Base-by-base conservation (phyloP, 1,140 invertebrate species). In the Latrodectus geometricus region DNA sequence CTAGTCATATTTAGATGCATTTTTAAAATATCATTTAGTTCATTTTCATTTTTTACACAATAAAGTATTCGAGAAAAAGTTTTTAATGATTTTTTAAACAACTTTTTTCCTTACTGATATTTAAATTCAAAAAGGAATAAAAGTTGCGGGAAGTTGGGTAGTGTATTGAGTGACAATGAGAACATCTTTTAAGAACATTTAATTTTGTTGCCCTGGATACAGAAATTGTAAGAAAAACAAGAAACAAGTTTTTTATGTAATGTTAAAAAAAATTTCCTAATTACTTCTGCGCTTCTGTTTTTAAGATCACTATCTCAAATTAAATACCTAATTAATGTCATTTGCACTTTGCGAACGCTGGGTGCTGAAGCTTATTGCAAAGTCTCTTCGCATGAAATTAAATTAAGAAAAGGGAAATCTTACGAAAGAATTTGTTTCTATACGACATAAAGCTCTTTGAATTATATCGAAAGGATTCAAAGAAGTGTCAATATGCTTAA, bases 301-400 rank as follows among this genome's bases (percentile, higher is more conserved):
- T n/a, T 73, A 49, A 21, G 49, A 73, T 73, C 21, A 15, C 23
- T 50, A 48, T 73, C 72, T 49, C 35, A 73, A 73, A 49, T 73
- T 73, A 73, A 73, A 49, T 73, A 73, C 21, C 72, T 73, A 73
- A 35, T 73, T 73, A 73, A 73, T 73, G 23, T 49, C 72, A 73
- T 73, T 49, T 73, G 49, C 72, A 49, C 23, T 17, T 20, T 50
- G 8, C 12, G 15, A 8, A 11, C 12, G 15, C 5, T 12, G 9
- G 49, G 11, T 12, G 12, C 12, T 11, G 11, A 11, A n/a, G 23
- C 72, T 50, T 73, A 73, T 17, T 73, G 72, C 9, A 20, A n/a
- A 69, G 21, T n/a, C 68, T 61, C 17, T 35, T 11, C 17, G 54
- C 17, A 61, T 61, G 72, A 49, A 73, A 48, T 35, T 21, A 15